Percentiles rank a stretch among this genome's conserved stretches.
These are phyloP conservation scores for Panulirus ornatus DNA, from an alignment of 1,140 invertebrate species.

Conservation along the genomic window DNA sequence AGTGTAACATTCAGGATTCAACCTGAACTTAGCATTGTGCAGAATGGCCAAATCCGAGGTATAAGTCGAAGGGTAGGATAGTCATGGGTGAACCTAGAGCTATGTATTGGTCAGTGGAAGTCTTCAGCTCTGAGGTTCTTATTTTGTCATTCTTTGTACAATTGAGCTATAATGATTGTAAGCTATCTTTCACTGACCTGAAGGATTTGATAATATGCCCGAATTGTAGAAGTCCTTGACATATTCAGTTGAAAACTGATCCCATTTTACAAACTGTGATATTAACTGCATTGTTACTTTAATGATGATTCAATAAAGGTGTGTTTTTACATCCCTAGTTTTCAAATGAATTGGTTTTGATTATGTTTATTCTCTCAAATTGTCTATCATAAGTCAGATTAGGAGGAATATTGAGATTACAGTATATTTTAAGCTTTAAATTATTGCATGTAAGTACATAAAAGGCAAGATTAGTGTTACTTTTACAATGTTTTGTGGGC, in stretches of 20 bases:
- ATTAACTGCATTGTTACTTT: conserved; percentile 53
- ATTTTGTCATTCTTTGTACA: not conserved
- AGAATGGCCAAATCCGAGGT: conserved; percentile 53
- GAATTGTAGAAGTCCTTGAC: not conserved
- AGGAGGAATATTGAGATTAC: not conserved
- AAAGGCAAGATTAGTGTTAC: not conserved
- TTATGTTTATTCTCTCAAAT: not conserved
- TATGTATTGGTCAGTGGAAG: not conserved
- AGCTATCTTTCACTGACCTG: not conserved
- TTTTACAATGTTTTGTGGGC: conserved; percentile 32
- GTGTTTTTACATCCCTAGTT: not conserved
- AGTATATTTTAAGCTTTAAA: not conserved
- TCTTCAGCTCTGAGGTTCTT: no score
- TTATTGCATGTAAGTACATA: not conserved
- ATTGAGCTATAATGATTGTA: not conserved
- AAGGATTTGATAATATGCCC: not conserved
- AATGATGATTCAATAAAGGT: not conserved
- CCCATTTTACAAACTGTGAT: conserved; percentile 57
- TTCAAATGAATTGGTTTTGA: not conserved
- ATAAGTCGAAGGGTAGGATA: conserved; percentile 51
- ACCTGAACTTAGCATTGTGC: conserved; percentile 43
- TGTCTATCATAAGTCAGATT: not conserved
- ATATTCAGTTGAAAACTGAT: conserved; percentile 45
- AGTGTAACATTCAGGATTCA: conserved; percentile 33
- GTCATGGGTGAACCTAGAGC: conserved; percentile 50